Evolutionary conservation across 2,797 vertebrate genomes (phyloP), one percentile per base, ranked within the genome.

Genomic region (Rhinogobio ventralis): DNA sequence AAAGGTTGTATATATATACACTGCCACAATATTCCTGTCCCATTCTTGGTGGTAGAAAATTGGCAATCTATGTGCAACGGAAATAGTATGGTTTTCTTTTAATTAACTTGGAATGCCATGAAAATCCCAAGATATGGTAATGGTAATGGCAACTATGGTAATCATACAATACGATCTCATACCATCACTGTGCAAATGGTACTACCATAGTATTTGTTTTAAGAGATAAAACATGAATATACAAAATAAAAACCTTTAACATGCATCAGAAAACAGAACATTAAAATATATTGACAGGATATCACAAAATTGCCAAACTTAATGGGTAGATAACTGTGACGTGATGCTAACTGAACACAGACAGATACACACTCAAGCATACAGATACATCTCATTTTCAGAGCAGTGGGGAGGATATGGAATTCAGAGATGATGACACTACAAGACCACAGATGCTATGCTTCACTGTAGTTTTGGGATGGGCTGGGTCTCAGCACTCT

Each of bases 381-480:
- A 51, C 23, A 60, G 46, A 81, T 42, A 28, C 62, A 46, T 42
- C 10, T 25, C 0, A 76, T 67, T 76, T 76, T 55, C 17, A 20
- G 45, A 36, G 33, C 60, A 66, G 20, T 39, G 20, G 2, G 25
- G 60, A 67, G 45, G 20, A 87, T 74, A 76, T 9, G 6, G 36
- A 79, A 86, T 85, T 67, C 80, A 85, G 74, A 76, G 30, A 79
- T 39, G 75, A 80, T 64, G 49, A 83, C 64, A 77, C 78, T 49
- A n/a, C 28, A 17, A 62, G 69, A 82, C 82, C 86, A 78, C 81
- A 83, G 74, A 80, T 69, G 71, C 75, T 83, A 28, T 77, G 42
- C 57, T 86, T 64, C 75, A 71, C 84, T 73, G 85, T 76, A 87
- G 79, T 86, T 80, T 68, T 85, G 84, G 88, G 57, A 49, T 62